Evolutionary conservation across 2,797 vertebrate genomes (phyloP), one percentile per base, ranked within the genome.

Genomic region (Sebastes melanostomus): DNA sequence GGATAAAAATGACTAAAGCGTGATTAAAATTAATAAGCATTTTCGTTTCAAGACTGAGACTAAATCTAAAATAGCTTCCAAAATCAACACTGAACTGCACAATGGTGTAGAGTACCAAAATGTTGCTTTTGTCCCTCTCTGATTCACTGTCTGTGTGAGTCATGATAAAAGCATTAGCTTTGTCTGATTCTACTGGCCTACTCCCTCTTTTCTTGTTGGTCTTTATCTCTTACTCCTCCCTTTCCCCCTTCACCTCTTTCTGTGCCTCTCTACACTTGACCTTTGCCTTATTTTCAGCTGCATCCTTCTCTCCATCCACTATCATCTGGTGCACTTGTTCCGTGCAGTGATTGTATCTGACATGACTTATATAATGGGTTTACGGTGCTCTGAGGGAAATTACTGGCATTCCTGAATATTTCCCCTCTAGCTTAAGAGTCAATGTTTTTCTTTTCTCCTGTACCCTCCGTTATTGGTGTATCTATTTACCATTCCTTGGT

Each of bases 291-390:
- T 86, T 81, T 89, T 62, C 69, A 68, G 42, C 16, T 66, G 14
- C 60, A 87, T 83, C 70, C 75, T 61, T 14, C 72, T 18, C 68
- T 78, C 75, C 56, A 56, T 67, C 55, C 42, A 29, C 42, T 72
- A 82, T 85, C 76, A 66, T 66, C 79, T 30, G 10, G 36, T 75
- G 78, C 59, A 73, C 69, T 88, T 75, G 80, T 80, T 90, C 83
- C 71, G 72, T 74, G 78, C 71, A 87, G 78, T 84, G 81, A 92
- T 81, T 76, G 68, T 63, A 84, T 90, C 77, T 79, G 89, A 90
- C 88, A 88, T 67, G 84, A 87, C 87, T 94, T 92, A 90, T 85
- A 84, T 92, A 92, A 94, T 79, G 66, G 72, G 62, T 87, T 89
- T 88, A 88, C 32, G 72, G 56, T 36, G 80, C 77, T 91, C 75